Evolutionary conservation across 2,888 invertebrate species (phyloP).

Genomic region (Epirrhoe alternata): DNA sequence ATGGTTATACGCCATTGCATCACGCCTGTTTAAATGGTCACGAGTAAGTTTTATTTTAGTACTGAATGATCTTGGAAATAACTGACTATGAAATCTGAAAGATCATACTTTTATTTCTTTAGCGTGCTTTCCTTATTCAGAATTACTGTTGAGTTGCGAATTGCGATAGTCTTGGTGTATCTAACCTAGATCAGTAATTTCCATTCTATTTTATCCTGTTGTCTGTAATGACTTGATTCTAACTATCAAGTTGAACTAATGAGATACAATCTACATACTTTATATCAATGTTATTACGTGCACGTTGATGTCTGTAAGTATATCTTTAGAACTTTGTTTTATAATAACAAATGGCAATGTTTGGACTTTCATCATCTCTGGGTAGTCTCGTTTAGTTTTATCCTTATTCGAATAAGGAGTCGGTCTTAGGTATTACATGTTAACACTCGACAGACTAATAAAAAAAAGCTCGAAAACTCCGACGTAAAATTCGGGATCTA

Average conservation of each 20-base stretch:
- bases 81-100: too few species aligned
- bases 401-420: too few species aligned
- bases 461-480: too few species aligned
- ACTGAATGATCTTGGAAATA: not conserved
- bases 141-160: too few species aligned
- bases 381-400: too few species aligned
- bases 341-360: not conserved
- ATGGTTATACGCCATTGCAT: conserved; percentile 97
- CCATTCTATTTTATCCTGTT: not conserved
- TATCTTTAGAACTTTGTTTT: not conserved
- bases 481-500: too few species aligned
- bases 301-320: not conserved
- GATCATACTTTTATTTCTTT: too few species aligned
- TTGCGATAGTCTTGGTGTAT: too few species aligned
- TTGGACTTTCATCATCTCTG: too few species aligned
- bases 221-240: not conserved
- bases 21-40: conserved; percentile 97
- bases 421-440: too few species aligned
- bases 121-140: too few species aligned
- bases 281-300: not conserved
- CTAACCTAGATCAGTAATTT: not conserved
- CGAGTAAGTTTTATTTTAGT: conserved; percentile 86
- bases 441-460: too few species aligned
- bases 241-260: conserved; percentile 5
- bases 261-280: not conserved